Evolutionary conservation across 2,113 vertebrate genomes (phyloP).

Genomic region (Pseudonaja textilis): DNA sequence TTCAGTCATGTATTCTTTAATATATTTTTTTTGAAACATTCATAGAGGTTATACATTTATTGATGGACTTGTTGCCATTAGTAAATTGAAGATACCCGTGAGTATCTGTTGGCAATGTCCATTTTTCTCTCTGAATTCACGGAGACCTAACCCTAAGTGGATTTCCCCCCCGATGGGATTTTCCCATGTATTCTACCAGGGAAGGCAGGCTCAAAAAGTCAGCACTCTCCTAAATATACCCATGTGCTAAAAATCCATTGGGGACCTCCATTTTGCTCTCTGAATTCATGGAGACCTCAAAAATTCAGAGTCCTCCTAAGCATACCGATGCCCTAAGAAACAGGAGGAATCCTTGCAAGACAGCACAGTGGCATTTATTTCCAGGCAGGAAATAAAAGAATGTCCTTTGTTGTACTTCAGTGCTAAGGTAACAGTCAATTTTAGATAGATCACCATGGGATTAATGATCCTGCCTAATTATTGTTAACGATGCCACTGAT

Average conservation of each 20-base stretch:
- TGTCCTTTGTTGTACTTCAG: neutral
- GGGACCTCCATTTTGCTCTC: too few relatives aligned
- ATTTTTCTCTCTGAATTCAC: neutral
- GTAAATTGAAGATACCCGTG: neutral
- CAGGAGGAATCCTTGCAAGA: neutral
- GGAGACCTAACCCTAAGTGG: too few relatives aligned
- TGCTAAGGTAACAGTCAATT: neutral
- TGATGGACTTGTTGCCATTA: too few relatives aligned
- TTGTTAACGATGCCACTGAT: constrained; percentile 43
- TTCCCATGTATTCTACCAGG: too few relatives aligned
- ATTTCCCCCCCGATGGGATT: too few relatives aligned
- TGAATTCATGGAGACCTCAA: too few relatives aligned
- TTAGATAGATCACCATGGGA: constrained; percentile 24
- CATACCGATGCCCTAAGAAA: neutral
- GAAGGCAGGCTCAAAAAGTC: too few relatives aligned
- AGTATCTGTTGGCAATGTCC: neutral
- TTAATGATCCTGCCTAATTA: constrained; percentile 44
- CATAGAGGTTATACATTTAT: neutral
- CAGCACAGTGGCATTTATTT: neutral
- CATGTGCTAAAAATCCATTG: too few relatives aligned
- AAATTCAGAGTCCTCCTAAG: neutral
- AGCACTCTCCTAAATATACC: too few relatives aligned
- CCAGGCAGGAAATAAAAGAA: neutral
- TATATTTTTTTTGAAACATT: neutral
- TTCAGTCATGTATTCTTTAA: neutral